These are phyloP conservation scores for Istiophorus platypterus DNA, from an alignment of 2,113 vertebrate genomes.

Conservation along the genomic window DNA sequence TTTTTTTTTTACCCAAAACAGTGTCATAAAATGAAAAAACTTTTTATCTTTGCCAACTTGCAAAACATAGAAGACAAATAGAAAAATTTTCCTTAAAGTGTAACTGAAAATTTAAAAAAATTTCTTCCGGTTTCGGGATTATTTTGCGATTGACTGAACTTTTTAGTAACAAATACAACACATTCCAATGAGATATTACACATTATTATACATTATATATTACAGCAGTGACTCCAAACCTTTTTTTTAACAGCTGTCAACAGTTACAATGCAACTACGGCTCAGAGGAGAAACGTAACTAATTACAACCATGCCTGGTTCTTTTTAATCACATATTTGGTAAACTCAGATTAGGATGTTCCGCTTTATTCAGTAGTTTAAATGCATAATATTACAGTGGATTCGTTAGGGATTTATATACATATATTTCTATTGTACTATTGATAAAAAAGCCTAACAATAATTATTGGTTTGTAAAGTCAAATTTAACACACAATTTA, in stretches of 20 bases:
- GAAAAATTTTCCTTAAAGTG: not conserved
- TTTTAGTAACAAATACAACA: not conserved
- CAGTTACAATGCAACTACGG: not conserved
- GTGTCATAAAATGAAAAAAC: not conserved
- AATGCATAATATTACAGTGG: not conserved
- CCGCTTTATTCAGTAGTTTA: not conserved
- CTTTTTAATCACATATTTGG: not conserved
- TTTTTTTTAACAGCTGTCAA: not conserved
- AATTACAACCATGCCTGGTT: not conserved
- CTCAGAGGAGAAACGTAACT: not conserved
- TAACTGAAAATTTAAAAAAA: no score
- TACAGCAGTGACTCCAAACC: not conserved
- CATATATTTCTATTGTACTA: no score
- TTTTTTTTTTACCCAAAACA: no score
- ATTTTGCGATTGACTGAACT: not conserved
- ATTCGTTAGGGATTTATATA: no score
- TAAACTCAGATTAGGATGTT: not conserved
- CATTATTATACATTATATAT: no score
- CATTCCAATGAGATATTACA: not conserved
- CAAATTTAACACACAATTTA: no score
- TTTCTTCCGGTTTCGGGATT: no score
- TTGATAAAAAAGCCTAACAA: no score
- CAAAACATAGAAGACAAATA: not conserved
- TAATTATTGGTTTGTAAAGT: not conserved
- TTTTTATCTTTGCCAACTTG: not conserved